phyloP scores from a whole-genome alignment of 2,797 vertebrate species.

The Sebastes glaucus region DNA sequence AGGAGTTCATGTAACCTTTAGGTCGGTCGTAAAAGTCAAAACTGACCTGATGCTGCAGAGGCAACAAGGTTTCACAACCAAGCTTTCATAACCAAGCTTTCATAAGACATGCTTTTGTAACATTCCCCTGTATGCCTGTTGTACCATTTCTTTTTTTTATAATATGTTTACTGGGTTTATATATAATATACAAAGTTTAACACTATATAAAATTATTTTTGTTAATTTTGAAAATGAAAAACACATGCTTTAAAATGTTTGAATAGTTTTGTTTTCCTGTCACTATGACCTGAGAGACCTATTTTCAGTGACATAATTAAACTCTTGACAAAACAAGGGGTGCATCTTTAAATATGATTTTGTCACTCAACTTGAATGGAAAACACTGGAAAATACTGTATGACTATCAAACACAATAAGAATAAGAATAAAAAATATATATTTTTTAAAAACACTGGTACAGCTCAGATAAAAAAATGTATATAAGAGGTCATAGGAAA shows the following conservation, averaged over 20 bases:
- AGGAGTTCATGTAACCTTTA: neutral
- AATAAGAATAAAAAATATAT: no score
- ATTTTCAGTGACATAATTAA: neutral
- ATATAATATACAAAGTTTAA: conserved; percentile 2
- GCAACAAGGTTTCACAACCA: neutral
- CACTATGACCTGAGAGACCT: neutral
- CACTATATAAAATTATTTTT: neutral
- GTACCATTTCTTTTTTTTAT: no score
- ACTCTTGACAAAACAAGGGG: no score
- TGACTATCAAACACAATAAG: no score
- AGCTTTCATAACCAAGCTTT: conserved; percentile 25
- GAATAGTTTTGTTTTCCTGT: neutral
- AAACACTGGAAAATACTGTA: no score
- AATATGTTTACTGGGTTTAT: no score
- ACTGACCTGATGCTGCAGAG: neutral
- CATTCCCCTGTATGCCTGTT: neutral
- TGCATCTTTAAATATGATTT: no score
- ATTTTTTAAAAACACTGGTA: no score
- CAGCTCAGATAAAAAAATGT: no score
- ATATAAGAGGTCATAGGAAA: no score
- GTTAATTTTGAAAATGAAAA: neutral
- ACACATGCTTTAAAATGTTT: neutral
- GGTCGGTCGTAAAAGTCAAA: neutral
- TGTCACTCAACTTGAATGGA: no score
- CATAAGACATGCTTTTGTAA: conserved; percentile 47